A percentile compares a stretch with the other conserved stretches of the same genome.
Conservation (phyloP, 2,113 vertebrate species). For the Abramis brama region DNA sequence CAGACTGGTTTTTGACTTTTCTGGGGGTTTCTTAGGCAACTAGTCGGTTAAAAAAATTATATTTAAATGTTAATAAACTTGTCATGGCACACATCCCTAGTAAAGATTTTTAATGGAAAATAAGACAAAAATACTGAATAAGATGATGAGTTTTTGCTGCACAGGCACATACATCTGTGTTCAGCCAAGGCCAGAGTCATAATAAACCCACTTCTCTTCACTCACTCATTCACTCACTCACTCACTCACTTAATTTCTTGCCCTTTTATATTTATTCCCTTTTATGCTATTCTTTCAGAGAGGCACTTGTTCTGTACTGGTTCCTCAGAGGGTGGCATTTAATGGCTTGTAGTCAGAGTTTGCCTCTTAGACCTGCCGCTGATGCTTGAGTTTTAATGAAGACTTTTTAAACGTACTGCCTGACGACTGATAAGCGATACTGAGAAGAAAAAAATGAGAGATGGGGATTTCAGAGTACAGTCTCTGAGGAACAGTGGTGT, state of each 20-base stretch:
- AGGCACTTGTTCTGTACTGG: conserved; percentile 10
- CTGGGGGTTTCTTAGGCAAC: too few species aligned
- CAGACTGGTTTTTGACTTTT: too few species aligned
- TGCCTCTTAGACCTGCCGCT: background rate
- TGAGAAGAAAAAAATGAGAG: background rate
- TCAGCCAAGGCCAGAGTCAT: background rate
- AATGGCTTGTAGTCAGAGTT: conserved; percentile 1
- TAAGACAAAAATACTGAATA: background rate
- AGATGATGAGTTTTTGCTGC: background rate
- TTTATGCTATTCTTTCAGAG: background rate
- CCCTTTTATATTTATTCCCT: background rate
- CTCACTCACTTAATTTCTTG: background rate
- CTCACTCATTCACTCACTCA: background rate
- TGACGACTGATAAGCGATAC: background rate
- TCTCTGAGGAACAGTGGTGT: background rate
- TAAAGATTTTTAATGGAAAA: background rate
- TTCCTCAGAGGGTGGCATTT: conserved; percentile 29
- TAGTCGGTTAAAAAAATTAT: too few species aligned
- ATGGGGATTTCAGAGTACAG: background rate
- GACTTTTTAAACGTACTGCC: conserved; percentile 11
- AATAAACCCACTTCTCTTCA: background rate
- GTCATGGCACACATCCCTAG: background rate
- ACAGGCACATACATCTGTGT: background rate
- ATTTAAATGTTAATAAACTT: too few species aligned
- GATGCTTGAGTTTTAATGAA: conserved; percentile 30